Conservation (phyloP, 2,113 vertebrate species). For the Mus musculus region GRCm39 chrX:39236501-39237000, state of each 20-base stretch:
- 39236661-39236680: conserved; percentile 1
- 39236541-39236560: conserved; percentile 60
- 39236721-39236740: neutral
- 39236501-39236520: conserved; percentile 47
- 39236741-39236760: conserved; percentile 35
- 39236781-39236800: conserved; percentile 50
- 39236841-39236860: conserved; percentile 38
- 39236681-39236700: neutral
- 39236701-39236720: conserved; percentile 41
- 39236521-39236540: conserved; percentile 28
- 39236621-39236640: conserved; percentile 41
- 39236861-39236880: conserved; percentile 15
- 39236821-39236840: conserved; percentile 35
- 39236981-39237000: neutral
- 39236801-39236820: conserved; percentile 32
- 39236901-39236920: conserved; percentile 33
- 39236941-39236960: neutral
- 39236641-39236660: conserved; percentile 34
- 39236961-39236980: neutral
- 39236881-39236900: conserved; percentile 29
- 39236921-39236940: conserved; percentile 8
- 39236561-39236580: conserved; percentile 46
- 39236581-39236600: conserved; percentile 22
- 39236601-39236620: conserved; percentile 41
- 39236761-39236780: conserved; percentile 40